These are phyloP conservation scores for Onchidella celtica DNA, from an alignment of 2,888 invertebrate species.

Conservation along the genomic window DNA sequence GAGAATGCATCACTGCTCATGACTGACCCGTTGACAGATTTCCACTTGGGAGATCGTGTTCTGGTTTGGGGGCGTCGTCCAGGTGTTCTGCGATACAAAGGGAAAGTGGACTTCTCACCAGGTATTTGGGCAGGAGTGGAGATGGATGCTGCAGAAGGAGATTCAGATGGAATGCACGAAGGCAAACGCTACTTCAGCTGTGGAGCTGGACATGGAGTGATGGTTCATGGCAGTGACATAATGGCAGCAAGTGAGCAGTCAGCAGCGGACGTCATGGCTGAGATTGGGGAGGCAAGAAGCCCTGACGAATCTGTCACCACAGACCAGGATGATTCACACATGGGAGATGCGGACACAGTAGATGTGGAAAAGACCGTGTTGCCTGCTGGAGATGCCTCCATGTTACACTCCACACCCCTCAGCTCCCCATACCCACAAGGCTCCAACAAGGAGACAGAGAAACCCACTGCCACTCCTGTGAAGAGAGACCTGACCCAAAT, in stretches of 20 bases:
- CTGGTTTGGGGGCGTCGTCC: slow-evolving; percentile 61
- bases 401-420: slow-evolving; percentile 22
- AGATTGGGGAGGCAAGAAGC: slow-evolving; percentile 25
- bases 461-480: slow-evolving; percentile 7
- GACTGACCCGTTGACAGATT: slow-evolving; percentile 65
- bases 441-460: background rate
- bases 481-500: slow-evolving; percentile 51
- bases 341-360: slow-evolving; percentile 52
- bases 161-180: slow-evolving; percentile 67
- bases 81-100: slow-evolving; percentile 71
- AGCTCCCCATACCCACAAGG: background rate
- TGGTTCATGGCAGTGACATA: slow-evolving; percentile 70
- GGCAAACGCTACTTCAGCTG: slow-evolving; percentile 70
- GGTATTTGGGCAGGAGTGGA: slow-evolving; percentile 76
- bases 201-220: slow-evolving; percentile 63
- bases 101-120: slow-evolving; percentile 70
- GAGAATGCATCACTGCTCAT: slow-evolving; percentile 52
- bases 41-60: slow-evolving; percentile 68
- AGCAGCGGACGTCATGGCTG: background rate
- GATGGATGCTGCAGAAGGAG: slow-evolving; percentile 67
- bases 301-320: slow-evolving; percentile 53
- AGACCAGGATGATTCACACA: slow-evolving; percentile 53
- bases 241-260: slow-evolving; percentile 21
- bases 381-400: slow-evolving; percentile 17
- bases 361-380: slow-evolving; percentile 29